Evolutionary conservation across 37 sponge, comb jelly and placozoan species (phyloP), one percentile per base, ranked within the genome.

Genomic region (Crambe crambe): DNA sequence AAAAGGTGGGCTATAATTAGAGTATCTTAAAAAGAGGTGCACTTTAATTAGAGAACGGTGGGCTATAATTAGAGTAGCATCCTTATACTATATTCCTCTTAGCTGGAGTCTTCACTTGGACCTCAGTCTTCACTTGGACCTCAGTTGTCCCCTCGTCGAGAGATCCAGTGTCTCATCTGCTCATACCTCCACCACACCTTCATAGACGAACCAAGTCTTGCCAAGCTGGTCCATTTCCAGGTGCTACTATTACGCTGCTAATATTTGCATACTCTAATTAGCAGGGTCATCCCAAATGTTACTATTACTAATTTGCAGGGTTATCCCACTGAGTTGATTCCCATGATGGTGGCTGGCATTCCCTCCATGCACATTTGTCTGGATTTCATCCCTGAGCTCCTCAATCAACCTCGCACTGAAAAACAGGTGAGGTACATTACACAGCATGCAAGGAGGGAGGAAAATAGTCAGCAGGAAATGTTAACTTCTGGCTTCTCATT

Each of bases 331-430:
- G 65, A 82, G 42, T 76, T 97, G 57, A 67, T 97, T 5, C 85
- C 89, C 27, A 85, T 89, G 83, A 74, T 94, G 74, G 92, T 94
- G 57, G 58, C 76, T 36, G 89, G 89, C 2, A 85, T 97, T 0
- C 97, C 97, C 35, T 93, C 97, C 56, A 97, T 97, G 92, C 95
- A 97, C 58, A 94, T 97, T 64, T 94, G 95, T 56, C 60, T 85
- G 2, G 95, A 94, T 78, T 97, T 97, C 80, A 83, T 97, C 15
- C 79, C 90, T 27, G 95, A 93, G 59, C 90, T 97, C 39, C 79
- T 97, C 23, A 79, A 81, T 8, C 89, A 91, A 41, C 80, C 89
- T n/a, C 84, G 94, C 29, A 79, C 61, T 2, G 75, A 86, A 3
- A 92, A 95, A 68, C 92, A 95, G 90, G 96, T 95, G n/a, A 17